phyloP scores from a whole-genome alignment of 2,797 vertebrate species.

The Lophotriccus pileatus region DNA sequence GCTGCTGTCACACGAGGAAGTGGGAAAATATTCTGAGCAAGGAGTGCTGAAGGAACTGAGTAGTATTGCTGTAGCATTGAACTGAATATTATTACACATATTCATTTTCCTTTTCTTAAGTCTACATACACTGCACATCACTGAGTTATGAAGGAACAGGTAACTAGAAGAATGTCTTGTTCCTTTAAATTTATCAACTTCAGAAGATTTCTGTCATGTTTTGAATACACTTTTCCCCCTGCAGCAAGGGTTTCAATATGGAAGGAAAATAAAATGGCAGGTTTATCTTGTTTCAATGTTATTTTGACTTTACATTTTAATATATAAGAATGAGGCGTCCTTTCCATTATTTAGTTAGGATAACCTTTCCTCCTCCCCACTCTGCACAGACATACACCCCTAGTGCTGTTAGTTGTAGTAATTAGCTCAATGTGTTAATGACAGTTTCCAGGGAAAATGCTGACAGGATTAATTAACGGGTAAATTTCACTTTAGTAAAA shows the following conservation, averaged over 20 bases:
- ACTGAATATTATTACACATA: neutral
- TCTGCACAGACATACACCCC: neutral
- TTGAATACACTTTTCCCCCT: neutral
- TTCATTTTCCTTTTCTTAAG: neutral
- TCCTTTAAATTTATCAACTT: neutral
- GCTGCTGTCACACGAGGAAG: neutral
- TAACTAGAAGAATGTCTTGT: neutral
- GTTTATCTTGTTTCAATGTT: neutral
- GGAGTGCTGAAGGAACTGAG: neutral
- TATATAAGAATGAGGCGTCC: neutral
- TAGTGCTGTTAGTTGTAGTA: slow-evolving; percentile 73
- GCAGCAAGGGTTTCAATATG: neutral
- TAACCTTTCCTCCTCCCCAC: neutral
- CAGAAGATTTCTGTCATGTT: neutral
- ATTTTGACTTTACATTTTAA: neutral
- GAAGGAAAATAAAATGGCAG: neutral
- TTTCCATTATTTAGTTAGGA: neutral
- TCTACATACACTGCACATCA: neutral
- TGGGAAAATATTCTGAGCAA: neutral
- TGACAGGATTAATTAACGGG: slow-evolving; percentile 90
- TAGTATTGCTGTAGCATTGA: neutral
- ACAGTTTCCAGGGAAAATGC: slow-evolving; percentile 85
- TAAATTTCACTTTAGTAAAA: slow-evolving; percentile 98
- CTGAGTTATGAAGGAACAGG: neutral
- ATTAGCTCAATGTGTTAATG: slow-evolving; percentile 91